phyloP scores from a whole-genome alignment of 2,113 vertebrate genomes.

The Rutilus rutilus region DNA sequence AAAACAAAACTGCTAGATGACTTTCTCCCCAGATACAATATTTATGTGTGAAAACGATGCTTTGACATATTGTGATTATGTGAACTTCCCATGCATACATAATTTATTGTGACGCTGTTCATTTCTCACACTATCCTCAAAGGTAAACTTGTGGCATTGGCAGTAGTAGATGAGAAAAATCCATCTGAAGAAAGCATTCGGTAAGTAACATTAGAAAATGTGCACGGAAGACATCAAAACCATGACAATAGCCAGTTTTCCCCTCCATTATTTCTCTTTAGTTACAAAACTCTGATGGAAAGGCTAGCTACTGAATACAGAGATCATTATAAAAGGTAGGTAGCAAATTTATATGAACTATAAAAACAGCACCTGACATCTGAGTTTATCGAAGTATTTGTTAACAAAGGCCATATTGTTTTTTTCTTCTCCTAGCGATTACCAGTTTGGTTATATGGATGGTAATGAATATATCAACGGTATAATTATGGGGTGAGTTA shows the following conservation, averaged over 20 bases:
- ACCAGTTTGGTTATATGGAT: conserved; percentile 94
- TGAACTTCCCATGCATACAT: neutral
- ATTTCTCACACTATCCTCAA: conserved; percentile 29
- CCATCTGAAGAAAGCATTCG: conserved; percentile 80
- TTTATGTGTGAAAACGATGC: neutral
- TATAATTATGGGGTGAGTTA: conserved; percentile 91
- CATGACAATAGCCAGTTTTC: neutral
- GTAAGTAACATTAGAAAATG: conserved; percentile 66
- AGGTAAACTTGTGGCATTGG: conserved; percentile 90
- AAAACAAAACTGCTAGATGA: neutral
- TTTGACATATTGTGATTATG: conserved; percentile 10
- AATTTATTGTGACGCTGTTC: conserved; percentile 20
- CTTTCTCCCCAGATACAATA: neutral
- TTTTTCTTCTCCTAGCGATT: conserved; percentile 66
- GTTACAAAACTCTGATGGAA: conserved; percentile 85
- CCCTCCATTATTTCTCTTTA: conserved; percentile 54
- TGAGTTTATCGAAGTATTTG: neutral
- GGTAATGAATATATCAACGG: conserved; percentile 88
- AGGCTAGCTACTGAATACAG: conserved; percentile 84
- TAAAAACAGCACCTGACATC: neutral
- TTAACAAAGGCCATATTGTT: neutral
- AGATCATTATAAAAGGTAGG: conserved; percentile 85
- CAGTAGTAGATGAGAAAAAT: conserved; percentile 85
- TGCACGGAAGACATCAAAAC: neutral
- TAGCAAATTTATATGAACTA: neutral